phyloP scores from a whole-genome alignment of 1,140 invertebrate species.

The Proctacanthus coquilletti region DNA sequence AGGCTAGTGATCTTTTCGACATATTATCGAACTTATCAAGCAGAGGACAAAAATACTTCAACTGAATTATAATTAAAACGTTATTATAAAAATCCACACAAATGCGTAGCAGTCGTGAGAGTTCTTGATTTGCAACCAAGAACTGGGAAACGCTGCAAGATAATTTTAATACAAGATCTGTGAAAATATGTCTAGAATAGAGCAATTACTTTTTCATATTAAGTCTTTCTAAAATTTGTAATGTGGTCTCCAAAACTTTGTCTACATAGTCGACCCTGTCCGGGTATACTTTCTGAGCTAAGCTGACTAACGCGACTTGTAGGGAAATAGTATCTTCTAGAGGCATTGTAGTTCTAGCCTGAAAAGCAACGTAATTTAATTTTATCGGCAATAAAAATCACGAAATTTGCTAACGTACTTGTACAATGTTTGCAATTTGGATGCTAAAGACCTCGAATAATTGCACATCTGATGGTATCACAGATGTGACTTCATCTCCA shows the following conservation, averaged over 20 bases:
- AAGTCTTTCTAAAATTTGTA: constrained; percentile 66
- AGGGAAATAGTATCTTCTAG: constrained; percentile 91
- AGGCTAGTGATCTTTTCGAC: constrained; percentile 72
- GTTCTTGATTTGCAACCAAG: constrained; percentile 40
- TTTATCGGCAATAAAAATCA: background rate
- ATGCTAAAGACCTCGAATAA: constrained; percentile 98
- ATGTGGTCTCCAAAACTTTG: constrained; percentile 82
- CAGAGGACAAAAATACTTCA: constrained; percentile 72
- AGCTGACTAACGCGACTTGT: constrained; percentile 86
- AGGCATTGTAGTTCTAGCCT: constrained; percentile 85
- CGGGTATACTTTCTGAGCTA: constrained; percentile 93
- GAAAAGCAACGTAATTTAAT: background rate
- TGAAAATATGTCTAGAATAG: constrained; percentile 5
- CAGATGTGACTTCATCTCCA: constrained; percentile 45
- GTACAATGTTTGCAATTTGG: constrained; percentile 89
- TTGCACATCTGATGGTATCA: constrained; percentile 75
- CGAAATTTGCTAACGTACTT: constrained; percentile 36
- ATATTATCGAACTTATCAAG: constrained; percentile 81
- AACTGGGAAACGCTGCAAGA: constrained; percentile 21
- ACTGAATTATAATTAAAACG: constrained; percentile 66
- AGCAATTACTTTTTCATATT: constrained; percentile 53
- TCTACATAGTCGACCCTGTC: constrained; percentile 91
- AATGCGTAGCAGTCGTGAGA: constrained; percentile 84
- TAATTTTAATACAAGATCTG: background rate
- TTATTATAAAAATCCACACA: constrained; percentile 92